phyloP scores from a whole-genome alignment of 2,888 invertebrate species.

The Netelia melanura region DNA sequence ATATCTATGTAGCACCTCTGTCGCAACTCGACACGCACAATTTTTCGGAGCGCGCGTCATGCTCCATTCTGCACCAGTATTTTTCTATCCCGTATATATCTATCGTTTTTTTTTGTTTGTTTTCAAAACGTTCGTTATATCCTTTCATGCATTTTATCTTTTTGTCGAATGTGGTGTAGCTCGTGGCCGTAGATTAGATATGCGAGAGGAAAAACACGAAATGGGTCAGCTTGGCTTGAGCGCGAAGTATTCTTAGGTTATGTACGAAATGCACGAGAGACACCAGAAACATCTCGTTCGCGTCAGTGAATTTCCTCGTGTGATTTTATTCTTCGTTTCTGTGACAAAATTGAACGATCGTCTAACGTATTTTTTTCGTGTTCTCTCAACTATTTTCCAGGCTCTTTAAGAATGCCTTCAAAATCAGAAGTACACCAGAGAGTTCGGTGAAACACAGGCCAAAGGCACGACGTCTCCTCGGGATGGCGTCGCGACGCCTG shows the following conservation, averaged over 20 bases:
- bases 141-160: constrained; percentile 9
- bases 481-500: constrained; percentile 78
- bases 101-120: not conserved
- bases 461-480: constrained; percentile 74
- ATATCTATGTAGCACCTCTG: constrained; percentile 31
- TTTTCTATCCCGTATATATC: not conserved
- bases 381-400: constrained; percentile 72
- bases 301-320: no score
- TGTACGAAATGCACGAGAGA: constrained; percentile 42
- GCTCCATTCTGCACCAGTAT: constrained; percentile 36
- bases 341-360: not conserved
- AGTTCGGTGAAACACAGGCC: constrained; percentile 71
- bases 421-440: constrained; percentile 80
- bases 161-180: constrained; percentile 15
- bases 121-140: constrained; percentile 4
- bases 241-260: constrained; percentile 64
- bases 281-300: constrained; percentile 7
- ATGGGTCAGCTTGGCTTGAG: constrained; percentile 61
- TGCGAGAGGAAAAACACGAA: constrained; percentile 23
- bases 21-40: constrained; percentile 51
- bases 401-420: constrained; percentile 82
- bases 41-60: constrained; percentile 32
- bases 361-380: constrained; percentile 17
- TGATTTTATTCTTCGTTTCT: constrained; percentile 3
- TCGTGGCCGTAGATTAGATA: constrained; percentile 39